Percentiles rank a stretch among this genome's conserved stretches.
These are phyloP conservation scores for Poliocrania exsul DNA, from an alignment of 2,797 vertebrate genomes.

Conservation along the genomic window DNA sequence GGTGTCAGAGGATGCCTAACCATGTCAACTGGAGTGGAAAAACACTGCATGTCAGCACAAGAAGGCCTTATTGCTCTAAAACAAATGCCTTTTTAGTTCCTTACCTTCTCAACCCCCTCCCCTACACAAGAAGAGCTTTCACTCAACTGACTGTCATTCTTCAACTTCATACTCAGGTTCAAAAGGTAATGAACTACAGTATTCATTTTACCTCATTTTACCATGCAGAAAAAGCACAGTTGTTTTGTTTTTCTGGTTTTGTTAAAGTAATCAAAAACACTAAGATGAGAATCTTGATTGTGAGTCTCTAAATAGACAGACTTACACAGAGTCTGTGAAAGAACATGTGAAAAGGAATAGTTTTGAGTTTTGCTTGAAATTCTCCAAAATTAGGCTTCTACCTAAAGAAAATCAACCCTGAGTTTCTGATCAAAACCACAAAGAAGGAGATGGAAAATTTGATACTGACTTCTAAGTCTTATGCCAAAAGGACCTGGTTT, in stretches of 20 bases:
- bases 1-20: constrained; percentile 15
- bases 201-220: neutral
- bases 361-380: neutral
- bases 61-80: constrained; percentile 11
- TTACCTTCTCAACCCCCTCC: neutral
- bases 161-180: neutral
- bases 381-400: neutral
- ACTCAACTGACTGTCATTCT: neutral
- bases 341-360: neutral
- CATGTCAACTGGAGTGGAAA: constrained; percentile 53
- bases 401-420: neutral
- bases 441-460: neutral
- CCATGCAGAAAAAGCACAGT: neutral
- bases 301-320: neutral
- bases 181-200: neutral
- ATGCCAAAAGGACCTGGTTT: neutral
- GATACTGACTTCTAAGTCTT: neutral
- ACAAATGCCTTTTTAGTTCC: neutral
- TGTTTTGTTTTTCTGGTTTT: neutral
- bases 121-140: neutral
- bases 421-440: constrained; percentile 11
- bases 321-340: neutral
- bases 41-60: constrained; percentile 45
- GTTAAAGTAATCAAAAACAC: neutral
- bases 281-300: neutral